Base-by-base conservation (phyloP, 2,888 invertebrate genomes). In the Graphium colonna region DNA sequence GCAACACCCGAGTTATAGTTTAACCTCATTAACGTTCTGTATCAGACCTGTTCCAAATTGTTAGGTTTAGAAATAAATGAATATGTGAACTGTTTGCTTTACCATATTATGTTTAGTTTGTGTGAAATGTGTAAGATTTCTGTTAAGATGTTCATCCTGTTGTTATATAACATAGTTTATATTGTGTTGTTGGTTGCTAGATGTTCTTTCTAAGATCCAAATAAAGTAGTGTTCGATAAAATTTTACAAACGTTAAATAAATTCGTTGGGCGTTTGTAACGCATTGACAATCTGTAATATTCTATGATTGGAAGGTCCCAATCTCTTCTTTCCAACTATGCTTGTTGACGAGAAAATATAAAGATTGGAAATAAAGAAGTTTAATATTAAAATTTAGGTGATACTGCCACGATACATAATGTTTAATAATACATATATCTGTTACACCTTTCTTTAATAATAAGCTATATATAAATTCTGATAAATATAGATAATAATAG, bases 1-100 rank as follows among this genome's bases (percentile, higher is more conserved):
- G 69, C 66, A 72, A 78, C 76, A 78, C 74, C 74, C 68, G 73
- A 73, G 70, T 82, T n/a, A 77, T 77, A 78, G 71, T 75, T 75
- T 79, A 74, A 75, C 75, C 73, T 71, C 74, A 73, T 71, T 77
- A 71, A 78, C 82, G 81, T 81, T 76, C 73, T 72, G 69, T 79
- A 73, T 79, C 71, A 73, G 77, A 77, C 77, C 73, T 75, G 73
- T 73, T 74, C 75, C 77, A 77, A 66, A 82, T 77, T 82, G 75
- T 79, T 82, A 82, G 82, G 73, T 75, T 83, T 67, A 69, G 64
- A 67, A 66, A 67, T 71, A 63, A 71, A 53, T 60, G 50, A 55
- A 21, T 75, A 48, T 48, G 74, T 77, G 73, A 75, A 75, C 76
- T 76, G 75, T 81, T 83, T 77, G 73, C 71, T 69, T 74, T 69